Conservation (phyloP, 64 coral and sea anemone genomes). For the Orbicella faveolata region DNA sequence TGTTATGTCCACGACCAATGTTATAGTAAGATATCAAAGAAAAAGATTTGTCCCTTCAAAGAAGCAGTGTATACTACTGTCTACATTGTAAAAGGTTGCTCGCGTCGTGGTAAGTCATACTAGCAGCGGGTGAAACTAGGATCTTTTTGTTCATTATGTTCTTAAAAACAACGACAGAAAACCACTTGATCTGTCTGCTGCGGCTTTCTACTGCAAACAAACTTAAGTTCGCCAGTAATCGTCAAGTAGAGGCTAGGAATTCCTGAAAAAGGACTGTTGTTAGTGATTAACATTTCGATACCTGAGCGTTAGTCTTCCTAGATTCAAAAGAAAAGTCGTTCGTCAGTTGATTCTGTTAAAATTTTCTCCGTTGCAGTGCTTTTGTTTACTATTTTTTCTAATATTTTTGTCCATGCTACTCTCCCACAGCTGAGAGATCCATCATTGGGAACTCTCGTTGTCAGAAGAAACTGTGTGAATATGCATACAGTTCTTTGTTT, state of each 20-base stretch:
- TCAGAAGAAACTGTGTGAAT: background rate
- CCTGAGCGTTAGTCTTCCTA: no score
- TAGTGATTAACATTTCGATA: no score
- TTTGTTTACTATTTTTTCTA: background rate
- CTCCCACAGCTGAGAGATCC: background rate
- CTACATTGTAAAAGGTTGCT: background rate
- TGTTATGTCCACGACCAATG: constrained; percentile 7
- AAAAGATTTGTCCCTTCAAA: background rate
- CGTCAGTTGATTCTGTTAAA: no score
- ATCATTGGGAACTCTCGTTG: background rate
- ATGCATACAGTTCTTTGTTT: no score
- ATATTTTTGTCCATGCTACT: background rate
- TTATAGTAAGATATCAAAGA: background rate
- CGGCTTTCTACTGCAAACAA: no score
- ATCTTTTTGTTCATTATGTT: background rate
- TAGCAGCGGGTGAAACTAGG: no score
- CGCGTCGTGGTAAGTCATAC: background rate
- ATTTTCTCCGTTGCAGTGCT: no score
- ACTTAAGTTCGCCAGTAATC: no score
- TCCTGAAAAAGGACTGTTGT: no score
- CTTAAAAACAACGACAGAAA: background rate
- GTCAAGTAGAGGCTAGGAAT: no score
- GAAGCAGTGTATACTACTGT: background rate
- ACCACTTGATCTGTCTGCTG: no score
- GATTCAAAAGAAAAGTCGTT: no score